Evolutionary conservation across 1,140 invertebrate genomes (phyloP).

Genomic region (Diorhabda sublineata): DNA sequence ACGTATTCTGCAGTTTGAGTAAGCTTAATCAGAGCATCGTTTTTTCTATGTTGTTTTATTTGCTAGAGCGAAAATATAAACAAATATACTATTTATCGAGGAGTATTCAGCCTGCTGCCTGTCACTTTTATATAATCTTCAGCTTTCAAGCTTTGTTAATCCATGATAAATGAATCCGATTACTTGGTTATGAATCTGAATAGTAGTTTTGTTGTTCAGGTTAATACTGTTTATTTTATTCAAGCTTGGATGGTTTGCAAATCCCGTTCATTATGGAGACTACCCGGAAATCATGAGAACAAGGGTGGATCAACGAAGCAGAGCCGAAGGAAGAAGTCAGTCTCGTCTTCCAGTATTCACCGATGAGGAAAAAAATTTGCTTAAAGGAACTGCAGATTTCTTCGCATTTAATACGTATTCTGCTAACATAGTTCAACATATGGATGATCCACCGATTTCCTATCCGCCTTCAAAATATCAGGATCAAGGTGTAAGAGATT

Average conservation of each 20-base stretch:
- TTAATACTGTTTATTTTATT: background rate
- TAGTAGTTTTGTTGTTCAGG: background rate
- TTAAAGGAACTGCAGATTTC: constrained; percentile 17
- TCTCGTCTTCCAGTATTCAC: constrained; percentile 21
- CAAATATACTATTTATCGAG: too few species aligned
- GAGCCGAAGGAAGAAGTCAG: constrained; percentile 3
- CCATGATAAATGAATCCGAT: too few species aligned
- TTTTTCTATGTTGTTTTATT: too few species aligned
- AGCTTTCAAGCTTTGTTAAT: too few species aligned
- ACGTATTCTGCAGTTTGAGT: too few species aligned
- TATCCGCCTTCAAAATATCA: background rate
- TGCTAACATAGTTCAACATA: background rate
- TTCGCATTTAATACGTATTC: constrained; percentile 37
- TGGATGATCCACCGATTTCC: background rate
- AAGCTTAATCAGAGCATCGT: too few species aligned
- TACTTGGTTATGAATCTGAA: too few species aligned
- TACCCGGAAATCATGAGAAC: constrained; percentile 19
- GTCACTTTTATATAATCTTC: too few species aligned
- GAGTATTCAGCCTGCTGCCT: too few species aligned
- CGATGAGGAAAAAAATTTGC: constrained; percentile 10
- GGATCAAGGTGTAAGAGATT: background rate
- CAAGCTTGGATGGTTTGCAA: constrained; percentile 28
- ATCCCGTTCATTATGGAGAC: constrained; percentile 52
- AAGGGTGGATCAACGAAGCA: constrained; percentile 8
- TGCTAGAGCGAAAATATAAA: too few species aligned